phyloP scores from a whole-genome alignment of 2,888 invertebrate species.

The Diplolepis rosae region DNA sequence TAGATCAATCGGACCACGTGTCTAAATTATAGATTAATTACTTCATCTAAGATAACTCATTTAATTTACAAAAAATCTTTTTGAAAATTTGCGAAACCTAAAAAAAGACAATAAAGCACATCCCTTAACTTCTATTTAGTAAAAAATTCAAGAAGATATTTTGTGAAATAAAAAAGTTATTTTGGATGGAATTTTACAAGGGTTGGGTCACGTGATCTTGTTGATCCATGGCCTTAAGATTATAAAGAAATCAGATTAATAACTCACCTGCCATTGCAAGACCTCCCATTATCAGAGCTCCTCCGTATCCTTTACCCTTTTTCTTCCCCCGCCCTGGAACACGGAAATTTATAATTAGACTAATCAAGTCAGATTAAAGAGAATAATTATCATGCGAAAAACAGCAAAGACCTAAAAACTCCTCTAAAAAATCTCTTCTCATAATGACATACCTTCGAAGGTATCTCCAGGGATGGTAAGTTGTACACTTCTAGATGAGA shows the following conservation, averaged over 20 bases:
- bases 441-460: slow-evolving; percentile 66
- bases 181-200: no score
- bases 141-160: no score
- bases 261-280: slow-evolving; percentile 76
- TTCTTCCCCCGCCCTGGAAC: slow-evolving; percentile 75
- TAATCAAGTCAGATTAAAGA: slow-evolving; percentile 31
- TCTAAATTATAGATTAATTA: no score
- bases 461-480: slow-evolving; percentile 70
- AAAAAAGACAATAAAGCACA: no score
- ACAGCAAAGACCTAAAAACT: neutral
- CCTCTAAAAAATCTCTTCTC: neutral
- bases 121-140: no score
- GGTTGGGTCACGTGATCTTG: no score
- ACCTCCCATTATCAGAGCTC: slow-evolving; percentile 78
- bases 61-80: no score
- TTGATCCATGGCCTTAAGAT: no score
- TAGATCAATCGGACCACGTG: no score
- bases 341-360: slow-evolving; percentile 38
- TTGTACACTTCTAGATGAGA: slow-evolving; percentile 67
- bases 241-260: neutral
- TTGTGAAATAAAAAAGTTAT: no score
- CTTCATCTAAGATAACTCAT: no score
- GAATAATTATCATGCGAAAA: neutral
- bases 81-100: no score
- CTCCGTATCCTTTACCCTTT: slow-evolving; percentile 71